phyloP scores from a whole-genome alignment of 2,888 invertebrate genomes.

The Drosophila lacicola region DNA sequence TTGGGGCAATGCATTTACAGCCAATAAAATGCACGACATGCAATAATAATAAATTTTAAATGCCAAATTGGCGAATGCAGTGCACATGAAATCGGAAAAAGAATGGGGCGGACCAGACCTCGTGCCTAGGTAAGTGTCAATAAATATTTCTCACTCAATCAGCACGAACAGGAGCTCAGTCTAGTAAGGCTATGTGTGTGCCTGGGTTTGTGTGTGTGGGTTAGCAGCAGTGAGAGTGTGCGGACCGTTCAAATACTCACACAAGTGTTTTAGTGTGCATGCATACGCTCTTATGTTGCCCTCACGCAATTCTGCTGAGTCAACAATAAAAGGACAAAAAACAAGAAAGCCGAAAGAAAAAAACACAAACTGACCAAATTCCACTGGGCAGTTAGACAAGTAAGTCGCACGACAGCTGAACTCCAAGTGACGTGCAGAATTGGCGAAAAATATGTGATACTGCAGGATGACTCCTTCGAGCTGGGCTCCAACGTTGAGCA shows the following conservation, averaged over 20 bases:
- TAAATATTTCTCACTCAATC: conserved; percentile 65
- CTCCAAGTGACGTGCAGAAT: conserved; percentile 73
- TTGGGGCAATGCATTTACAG: conserved; percentile 2
- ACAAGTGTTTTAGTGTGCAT: conserved; percentile 30
- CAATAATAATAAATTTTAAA: conserved; percentile 31
- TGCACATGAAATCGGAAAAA: conserved; percentile 13
- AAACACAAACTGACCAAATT: conserved; percentile 21
- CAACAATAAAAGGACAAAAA: conserved; percentile 59
- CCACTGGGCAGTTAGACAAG: conserved; percentile 33
- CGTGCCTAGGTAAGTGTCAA: conserved; percentile 55
- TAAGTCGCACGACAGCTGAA: conserved; percentile 52
- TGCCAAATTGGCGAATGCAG: neutral
- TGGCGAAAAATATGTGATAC: conserved; percentile 58
- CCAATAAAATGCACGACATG: conserved; percentile 16
- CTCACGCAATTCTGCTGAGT: conserved; percentile 73
- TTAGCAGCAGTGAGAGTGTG: neutral
- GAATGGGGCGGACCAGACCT: neutral
- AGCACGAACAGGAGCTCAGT: conserved; percentile 28
- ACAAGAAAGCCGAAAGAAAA: conserved; percentile 10
- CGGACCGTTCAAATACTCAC: conserved; percentile 16
- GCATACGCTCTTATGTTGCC: conserved; percentile 28
- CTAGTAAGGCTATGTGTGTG: conserved; percentile 39
- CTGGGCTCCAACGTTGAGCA: conserved; percentile 21
- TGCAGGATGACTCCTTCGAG: conserved; percentile 25
- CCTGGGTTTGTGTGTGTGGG: conserved; percentile 6